A percentile compares a stretch with the other conserved stretches of the same genome.
These are phyloP conservation scores for Elmis aenea DNA, from an alignment of 2,888 invertebrate species.

Conservation along the genomic window DNA sequence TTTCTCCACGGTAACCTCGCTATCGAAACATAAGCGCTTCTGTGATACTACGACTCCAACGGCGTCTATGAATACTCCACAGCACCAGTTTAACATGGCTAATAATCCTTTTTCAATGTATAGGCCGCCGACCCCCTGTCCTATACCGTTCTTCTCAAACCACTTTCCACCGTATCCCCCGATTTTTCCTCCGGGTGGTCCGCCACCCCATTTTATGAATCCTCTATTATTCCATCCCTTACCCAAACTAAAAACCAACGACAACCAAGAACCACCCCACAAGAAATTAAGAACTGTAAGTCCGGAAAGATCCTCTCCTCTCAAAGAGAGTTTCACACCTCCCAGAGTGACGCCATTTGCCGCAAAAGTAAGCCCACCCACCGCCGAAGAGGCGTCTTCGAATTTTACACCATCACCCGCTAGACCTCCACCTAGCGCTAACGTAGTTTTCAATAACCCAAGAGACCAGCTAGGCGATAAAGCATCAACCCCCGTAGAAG, in stretches of 20 bases:
- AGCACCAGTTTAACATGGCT: slow-evolving; percentile 36
- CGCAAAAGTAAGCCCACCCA: slow-evolving; percentile 61
- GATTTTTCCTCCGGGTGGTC: slow-evolving; percentile 45
- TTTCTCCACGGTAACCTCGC: slow-evolving; percentile 85
- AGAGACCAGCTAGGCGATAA: slow-evolving; percentile 27
- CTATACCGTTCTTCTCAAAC: slow-evolving; percentile 59
- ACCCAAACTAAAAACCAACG: slow-evolving; percentile 46
- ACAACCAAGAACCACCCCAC: slow-evolving; percentile 40
- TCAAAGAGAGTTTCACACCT: slow-evolving; percentile 53
- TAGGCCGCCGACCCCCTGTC: slow-evolving; percentile 55
- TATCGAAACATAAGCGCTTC: slow-evolving; percentile 93
- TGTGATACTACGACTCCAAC: slow-evolving; percentile 75
- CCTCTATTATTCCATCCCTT: slow-evolving; percentile 61
- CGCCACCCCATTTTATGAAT: slow-evolving; percentile 56
- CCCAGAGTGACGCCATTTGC: slow-evolving; percentile 47
- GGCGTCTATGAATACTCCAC: slow-evolving; percentile 35
- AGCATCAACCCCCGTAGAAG: slow-evolving; percentile 19
- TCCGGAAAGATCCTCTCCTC: slow-evolving; percentile 33
- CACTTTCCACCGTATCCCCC: slow-evolving; percentile 50
- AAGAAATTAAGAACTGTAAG: slow-evolving; percentile 26
- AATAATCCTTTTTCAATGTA: slow-evolving; percentile 65
- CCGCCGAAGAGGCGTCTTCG: slow-evolving; percentile 56
- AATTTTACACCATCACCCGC: slow-evolving; percentile 63
- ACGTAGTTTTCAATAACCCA: slow-evolving; percentile 32
- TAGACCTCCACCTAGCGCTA: slow-evolving; percentile 48